Conservation (phyloP, 2,113 vertebrate genomes). For the Phalacrocorax aristotelis region DNA sequence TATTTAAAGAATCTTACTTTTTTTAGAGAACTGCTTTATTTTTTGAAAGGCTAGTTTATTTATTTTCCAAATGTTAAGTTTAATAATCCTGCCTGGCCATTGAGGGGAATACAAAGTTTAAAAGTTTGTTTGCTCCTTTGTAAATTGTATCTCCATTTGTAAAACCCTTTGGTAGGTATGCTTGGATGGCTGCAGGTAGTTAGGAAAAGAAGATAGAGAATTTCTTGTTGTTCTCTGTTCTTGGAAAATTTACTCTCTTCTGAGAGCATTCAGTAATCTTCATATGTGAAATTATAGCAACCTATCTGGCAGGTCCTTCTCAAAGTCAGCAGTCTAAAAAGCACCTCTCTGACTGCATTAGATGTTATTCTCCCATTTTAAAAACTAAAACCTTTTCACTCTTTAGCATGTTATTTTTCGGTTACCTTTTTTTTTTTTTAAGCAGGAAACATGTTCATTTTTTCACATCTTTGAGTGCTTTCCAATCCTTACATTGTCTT, state of each 20-base stretch:
- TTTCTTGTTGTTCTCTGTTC: not conserved
- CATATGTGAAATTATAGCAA: not conserved
- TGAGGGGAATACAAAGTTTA: not conserved
- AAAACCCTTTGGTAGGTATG: not conserved
- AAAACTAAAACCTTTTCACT: not conserved
- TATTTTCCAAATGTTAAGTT: not conserved
- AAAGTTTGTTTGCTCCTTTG: not conserved
- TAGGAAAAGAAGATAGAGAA: not conserved
- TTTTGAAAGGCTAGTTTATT: not conserved
- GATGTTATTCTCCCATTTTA: not conserved
- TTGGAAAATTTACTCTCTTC: not conserved
- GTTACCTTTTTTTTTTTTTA: not conserved
- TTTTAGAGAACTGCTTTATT: not conserved
- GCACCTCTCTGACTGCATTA: not conserved
- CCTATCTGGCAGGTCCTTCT: not conserved
- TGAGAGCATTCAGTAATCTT: not conserved
- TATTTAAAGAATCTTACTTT: not conserved
- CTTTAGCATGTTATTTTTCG: not conserved
- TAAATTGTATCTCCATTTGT: too few relatives aligned
- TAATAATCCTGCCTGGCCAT: not conserved
- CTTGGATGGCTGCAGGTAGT: not conserved
- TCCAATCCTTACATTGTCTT: not conserved
- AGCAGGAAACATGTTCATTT: not conserved
- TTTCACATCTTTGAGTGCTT: not conserved
- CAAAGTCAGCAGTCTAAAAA: not conserved